Conservation (phyloP, 1,140 invertebrate genomes). For the Sweltsa coloradensis region DNA sequence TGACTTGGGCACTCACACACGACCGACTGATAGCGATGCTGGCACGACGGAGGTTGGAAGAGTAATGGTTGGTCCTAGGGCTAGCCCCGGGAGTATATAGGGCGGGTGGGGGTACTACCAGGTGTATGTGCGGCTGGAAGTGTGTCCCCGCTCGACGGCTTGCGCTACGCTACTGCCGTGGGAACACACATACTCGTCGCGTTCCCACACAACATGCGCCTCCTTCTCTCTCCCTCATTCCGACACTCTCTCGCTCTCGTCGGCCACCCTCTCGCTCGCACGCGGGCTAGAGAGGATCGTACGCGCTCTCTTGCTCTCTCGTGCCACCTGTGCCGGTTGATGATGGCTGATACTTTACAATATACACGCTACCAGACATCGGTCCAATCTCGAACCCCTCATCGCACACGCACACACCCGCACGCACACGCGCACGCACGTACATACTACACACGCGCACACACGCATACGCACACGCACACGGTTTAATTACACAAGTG, state of each 20-base stretch:
- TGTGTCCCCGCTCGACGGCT: too few species aligned
- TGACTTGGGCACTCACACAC: too few species aligned
- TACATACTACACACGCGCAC: constrained; percentile 2
- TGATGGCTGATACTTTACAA: too few species aligned
- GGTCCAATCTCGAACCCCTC: too few species aligned
- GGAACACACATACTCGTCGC: not conserved
- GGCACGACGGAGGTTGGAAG: not conserved
- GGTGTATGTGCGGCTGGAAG: not conserved
- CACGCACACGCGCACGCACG: not conserved
- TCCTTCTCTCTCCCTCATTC: not conserved
- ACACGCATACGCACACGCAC: constrained; percentile 1
- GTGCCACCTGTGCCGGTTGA: too few species aligned
- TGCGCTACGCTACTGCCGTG: constrained; percentile 1
- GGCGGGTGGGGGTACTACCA: not conserved
- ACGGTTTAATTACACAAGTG: too few species aligned
- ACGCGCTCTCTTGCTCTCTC: too few species aligned
- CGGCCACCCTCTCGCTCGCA: too few species aligned
- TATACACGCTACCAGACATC: too few species aligned
- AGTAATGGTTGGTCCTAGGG: not conserved
- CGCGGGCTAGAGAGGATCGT: too few species aligned
- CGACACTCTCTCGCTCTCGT: not conserved
- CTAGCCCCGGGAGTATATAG: constrained; percentile 2
- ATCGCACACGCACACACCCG: constrained; percentile 1
- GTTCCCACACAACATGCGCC: constrained; percentile 1
- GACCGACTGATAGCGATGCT: not conserved